Evolutionary conservation across 2,113 vertebrate genomes (phyloP), one percentile per base, ranked within the genome.

Genomic region (Lophochroa leadbeateri): DNA sequence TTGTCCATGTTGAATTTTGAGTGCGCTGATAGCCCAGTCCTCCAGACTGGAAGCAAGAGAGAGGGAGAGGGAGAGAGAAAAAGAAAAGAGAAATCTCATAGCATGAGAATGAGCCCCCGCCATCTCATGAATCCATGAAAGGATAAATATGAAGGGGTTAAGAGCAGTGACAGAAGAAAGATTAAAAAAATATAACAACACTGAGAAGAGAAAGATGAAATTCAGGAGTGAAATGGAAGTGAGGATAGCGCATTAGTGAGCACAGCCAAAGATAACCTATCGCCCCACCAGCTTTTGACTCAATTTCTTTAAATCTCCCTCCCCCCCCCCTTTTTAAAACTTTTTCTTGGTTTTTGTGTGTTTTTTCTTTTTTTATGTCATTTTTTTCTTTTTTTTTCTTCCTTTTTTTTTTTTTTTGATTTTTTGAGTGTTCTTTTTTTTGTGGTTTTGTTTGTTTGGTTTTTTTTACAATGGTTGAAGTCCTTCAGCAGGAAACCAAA

Each of bases 31-130:
- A n/a, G n/a, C n/a, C n/a, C n/a, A n/a, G n/a, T n/a, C n/a, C n/a
- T n/a, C n/a, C n/a, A n/a, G n/a, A n/a, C n/a, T n/a, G n/a, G n/a
- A 94, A 96, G 90, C 81, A 90, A 93, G 93, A 94, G 94, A 92
- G 84, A 92, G 90, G 91, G 84, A 93, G 71, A 94, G 89, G 92
- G 84, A 93, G 72, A 94, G 89, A 95, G 90, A 85, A 69, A 96
- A 94, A 94, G 68, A 85, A 93, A 95, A 94, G 63, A 91, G 87
- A 92, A 86, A 33, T 82, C 88, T 86, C 58, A 6, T 33, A 80
- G 61, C 23, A 11, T 93, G 92, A 87, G 89, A 85, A 96, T 94
- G 94, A 80, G 86, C 71, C 70, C 53, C 50, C 84, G 37, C 50
- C 52, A 63, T 17, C 78, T 86, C 86, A 82, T 91, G 83, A 72